phyloP scores from a whole-genome alignment of 2,888 invertebrate genomes.

The Ichneumoninae sp. region DNA sequence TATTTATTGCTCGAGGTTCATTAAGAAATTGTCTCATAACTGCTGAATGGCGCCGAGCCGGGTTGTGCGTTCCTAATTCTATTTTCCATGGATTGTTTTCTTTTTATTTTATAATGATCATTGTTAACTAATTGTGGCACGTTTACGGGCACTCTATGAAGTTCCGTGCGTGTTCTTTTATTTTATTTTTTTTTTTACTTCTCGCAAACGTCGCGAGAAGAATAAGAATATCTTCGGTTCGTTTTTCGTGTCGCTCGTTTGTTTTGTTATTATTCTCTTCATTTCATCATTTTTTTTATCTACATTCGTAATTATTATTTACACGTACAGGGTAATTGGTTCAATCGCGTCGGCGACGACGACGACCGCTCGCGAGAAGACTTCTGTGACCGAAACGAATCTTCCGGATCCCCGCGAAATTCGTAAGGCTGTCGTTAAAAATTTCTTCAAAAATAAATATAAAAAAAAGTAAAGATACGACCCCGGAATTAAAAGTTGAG shows the following conservation, averaged over 20 bases:
- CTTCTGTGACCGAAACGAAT: constrained; percentile 14
- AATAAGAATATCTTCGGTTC: constrained; percentile 22
- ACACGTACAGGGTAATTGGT: constrained; percentile 74
- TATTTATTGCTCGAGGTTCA: constrained; percentile 69
- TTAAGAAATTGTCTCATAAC: constrained; percentile 60
- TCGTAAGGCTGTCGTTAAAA: constrained; percentile 2
- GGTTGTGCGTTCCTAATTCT: constrained; percentile 61
- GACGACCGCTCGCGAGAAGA: constrained; percentile 34
- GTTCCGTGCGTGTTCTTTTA: constrained; percentile 5
- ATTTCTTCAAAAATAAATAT: constrained; percentile 10
- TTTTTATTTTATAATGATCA: constrained; percentile 9
- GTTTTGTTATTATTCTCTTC: constrained; percentile 53
- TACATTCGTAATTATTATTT: constrained; percentile 70
- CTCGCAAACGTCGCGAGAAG: constrained; percentile 27
- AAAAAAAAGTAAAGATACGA: neutral
- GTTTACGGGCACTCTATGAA: constrained; percentile 15
- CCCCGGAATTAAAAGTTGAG: constrained; percentile 18
- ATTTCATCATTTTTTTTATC: constrained; percentile 49
- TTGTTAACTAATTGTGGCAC: constrained; percentile 20
- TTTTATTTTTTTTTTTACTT: constrained; percentile 14
- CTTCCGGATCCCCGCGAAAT: constrained; percentile 36
- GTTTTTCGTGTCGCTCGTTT: neutral
- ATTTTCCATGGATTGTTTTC: constrained; percentile 33
- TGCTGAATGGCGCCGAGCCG: constrained; percentile 53
- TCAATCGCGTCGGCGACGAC: constrained; percentile 55